Percentiles rank a stretch among this genome's conserved stretches.
These are phyloP conservation scores for Dicrurus megarhynchus DNA, from an alignment of 2,113 vertebrate genomes.

Conservation along the genomic window DNA sequence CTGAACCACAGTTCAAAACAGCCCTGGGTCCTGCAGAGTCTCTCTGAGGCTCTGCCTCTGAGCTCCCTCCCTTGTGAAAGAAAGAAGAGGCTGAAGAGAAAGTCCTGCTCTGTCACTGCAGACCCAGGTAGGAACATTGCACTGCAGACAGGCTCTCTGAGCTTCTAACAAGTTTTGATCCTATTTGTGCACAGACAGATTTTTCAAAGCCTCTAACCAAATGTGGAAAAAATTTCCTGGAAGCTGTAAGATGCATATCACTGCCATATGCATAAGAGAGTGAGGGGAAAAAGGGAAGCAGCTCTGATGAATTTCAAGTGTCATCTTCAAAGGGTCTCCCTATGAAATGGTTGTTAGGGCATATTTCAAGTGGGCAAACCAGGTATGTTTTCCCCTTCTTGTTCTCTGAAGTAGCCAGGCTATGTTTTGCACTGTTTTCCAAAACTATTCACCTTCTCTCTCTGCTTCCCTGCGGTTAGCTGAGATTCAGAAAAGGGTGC, in stretches of 20 bases:
- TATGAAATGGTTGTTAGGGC: not conserved
- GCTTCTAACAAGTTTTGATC: not conserved
- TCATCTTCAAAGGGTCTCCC: not conserved
- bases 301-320: not conserved
- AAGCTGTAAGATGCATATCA: not conserved
- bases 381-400: not conserved
- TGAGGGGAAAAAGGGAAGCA: not conserved
- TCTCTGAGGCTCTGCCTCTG: not conserved
- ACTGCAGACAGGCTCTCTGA: not conserved
- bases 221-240: not conserved
- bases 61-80: not conserved
- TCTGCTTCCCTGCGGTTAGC: fast-evolving
- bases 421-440: not conserved
- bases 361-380: not conserved
- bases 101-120: not conserved
- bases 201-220: not conserved
- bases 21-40: not conserved
- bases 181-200: not conserved
- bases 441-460: not conserved
- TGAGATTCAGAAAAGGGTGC: not conserved
- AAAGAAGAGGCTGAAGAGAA: not conserved
- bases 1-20: not conserved
- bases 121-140: not conserved
- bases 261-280: not conserved
- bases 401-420: not conserved